These are phyloP conservation scores for Regulus satrapa DNA, from an alignment of 2,113 vertebrate species.

Conservation along the genomic window DNA sequence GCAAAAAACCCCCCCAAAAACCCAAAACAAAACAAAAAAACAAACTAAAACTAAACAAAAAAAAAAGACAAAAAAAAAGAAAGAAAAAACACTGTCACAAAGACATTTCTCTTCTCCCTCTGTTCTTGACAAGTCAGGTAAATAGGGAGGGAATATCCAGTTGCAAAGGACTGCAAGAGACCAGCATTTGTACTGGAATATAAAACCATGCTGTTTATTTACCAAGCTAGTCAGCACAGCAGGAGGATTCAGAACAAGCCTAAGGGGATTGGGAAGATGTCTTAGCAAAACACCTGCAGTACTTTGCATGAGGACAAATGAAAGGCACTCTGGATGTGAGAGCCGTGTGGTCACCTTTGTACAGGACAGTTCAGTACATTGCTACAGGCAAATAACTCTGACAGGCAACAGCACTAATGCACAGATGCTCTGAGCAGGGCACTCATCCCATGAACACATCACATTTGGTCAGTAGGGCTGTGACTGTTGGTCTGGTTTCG, in stretches of 20 bases:
- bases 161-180: neutral
- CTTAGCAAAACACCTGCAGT: neutral
- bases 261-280: neutral
- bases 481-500: neutral
- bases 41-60: too few relatives aligned
- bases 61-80: too few relatives aligned
- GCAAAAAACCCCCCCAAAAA: too few relatives aligned
- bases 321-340: neutral
- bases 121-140: slow-evolving; percentile 33
- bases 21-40: too few relatives aligned
- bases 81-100: neutral
- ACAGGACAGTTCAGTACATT: neutral
- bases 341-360: fast-evolving
- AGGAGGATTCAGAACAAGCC: neutral
- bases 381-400: neutral
- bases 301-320: neutral
- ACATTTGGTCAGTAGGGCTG: neutral
- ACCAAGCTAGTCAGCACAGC: neutral
- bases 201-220: neutral
- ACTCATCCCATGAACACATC: neutral
- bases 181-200: neutral
- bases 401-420: neutral
- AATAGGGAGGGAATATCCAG: neutral
- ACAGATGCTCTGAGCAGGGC: neutral
- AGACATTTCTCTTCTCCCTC: neutral